A percentile compares a stretch with the other conserved stretches of the same genome.
Conservation (phyloP, 2,113 vertebrate genomes). For the Megaceryle maxima region DNA sequence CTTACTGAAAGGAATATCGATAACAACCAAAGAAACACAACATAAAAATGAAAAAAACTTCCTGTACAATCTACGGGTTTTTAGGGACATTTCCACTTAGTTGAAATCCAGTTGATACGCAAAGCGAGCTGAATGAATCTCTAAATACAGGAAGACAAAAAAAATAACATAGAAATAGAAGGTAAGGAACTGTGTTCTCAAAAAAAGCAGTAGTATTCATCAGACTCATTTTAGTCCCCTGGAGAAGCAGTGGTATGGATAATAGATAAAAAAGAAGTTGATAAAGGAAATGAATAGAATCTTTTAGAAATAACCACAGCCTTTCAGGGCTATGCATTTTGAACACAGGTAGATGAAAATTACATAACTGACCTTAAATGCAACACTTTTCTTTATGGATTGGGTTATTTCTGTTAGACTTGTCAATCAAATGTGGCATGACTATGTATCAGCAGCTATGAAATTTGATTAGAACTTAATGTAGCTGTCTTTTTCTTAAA, state of each 20-base stretch:
- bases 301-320: not conserved
- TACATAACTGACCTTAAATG: conserved; percentile 59
- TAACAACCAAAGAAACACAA: not conserved
- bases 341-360: conserved; percentile 46
- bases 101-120: not conserved
- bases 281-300: conserved; percentile 4
- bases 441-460: conserved; percentile 65
- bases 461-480: conserved; percentile 75
- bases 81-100: not conserved
- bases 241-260: not conserved
- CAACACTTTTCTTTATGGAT: conserved; percentile 54
- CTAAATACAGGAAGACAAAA: not conserved
- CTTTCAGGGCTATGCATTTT: conserved; percentile 28
- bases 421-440: conserved; percentile 63
- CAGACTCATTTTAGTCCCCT: not conserved
- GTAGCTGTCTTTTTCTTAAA: conserved; percentile 30
- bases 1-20: not conserved
- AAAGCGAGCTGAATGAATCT: not conserved
- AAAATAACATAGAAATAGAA: not conserved
- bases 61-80: fast-evolving
- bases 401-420: conserved; percentile 57
- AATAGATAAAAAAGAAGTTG: conserved; percentile 18
- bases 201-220: not conserved
- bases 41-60: not conserved
- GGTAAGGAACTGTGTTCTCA: not conserved